Conservation (phyloP, 2,888 invertebrate species). For the Yponomeuta malinellus region DNA sequence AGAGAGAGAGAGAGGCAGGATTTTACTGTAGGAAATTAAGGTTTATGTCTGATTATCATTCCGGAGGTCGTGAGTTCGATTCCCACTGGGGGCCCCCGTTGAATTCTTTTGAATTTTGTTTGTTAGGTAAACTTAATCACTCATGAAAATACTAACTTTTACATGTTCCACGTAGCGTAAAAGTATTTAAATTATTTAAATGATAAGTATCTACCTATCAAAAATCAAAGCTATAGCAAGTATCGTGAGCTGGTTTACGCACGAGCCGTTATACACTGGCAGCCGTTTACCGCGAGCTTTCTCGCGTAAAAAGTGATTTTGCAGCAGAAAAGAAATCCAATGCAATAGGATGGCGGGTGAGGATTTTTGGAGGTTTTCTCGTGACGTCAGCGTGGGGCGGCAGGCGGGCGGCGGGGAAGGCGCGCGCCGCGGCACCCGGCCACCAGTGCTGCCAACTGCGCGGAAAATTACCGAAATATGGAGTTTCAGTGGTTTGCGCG, state of each 20-base stretch:
- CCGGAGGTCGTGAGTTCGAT: too few species aligned
- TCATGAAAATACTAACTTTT: too few species aligned
- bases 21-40: too few species aligned
- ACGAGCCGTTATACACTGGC: background rate
- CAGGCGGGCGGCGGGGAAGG: slow-evolving; percentile 31
- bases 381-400: slow-evolving; percentile 61
- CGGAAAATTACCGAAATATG: slow-evolving; percentile 17
- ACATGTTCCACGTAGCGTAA: too few species aligned
- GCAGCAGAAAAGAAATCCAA: slow-evolving; percentile 32
- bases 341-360: slow-evolving; percentile 46
- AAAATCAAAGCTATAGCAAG: background rate
- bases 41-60: too few species aligned
- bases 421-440: slow-evolving; percentile 26
- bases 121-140: too few species aligned
- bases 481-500: too few species aligned
- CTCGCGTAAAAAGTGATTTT: slow-evolving; percentile 9
- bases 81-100: too few species aligned
- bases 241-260: background rate
- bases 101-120: too few species aligned
- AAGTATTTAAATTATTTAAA: too few species aligned
- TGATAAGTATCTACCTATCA: too few species aligned
- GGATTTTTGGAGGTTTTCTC: slow-evolving; percentile 56
- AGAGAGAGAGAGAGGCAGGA: too few species aligned
- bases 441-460: slow-evolving; percentile 59
- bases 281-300: slow-evolving; percentile 5